phyloP scores from a whole-genome alignment of 2,797 vertebrate species.

The Triplophysa yarkandensis region DNA sequence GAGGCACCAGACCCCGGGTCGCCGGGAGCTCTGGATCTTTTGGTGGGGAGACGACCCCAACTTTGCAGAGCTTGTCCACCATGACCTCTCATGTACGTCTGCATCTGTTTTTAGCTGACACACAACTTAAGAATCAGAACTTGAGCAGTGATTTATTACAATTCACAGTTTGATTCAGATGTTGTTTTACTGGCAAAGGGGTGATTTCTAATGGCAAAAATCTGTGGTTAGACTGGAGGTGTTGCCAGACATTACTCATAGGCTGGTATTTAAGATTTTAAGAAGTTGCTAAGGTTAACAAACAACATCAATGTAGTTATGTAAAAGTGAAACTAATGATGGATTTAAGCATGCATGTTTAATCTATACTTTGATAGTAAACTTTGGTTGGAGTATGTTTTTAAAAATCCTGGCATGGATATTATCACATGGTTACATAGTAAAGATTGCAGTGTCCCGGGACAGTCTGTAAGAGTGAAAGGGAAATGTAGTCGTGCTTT shows the following conservation, averaged over 20 bases:
- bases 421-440: background rate
- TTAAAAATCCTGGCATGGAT: background rate
- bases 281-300: slow-evolving; percentile 16
- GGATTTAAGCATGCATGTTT: background rate
- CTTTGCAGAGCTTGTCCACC: slow-evolving; percentile 96
- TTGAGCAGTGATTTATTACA: background rate
- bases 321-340: background rate
- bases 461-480: background rate
- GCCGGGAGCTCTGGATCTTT: slow-evolving; percentile 97
- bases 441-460: background rate
- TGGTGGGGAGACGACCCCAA: slow-evolving; percentile 99
- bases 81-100: slow-evolving; percentile 91
- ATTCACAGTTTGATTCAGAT: background rate
- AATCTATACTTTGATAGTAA: too few species aligned
- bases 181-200: background rate
- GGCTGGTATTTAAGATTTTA: background rate
- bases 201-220: background rate
- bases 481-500: background rate
- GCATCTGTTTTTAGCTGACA: background rate
- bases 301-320: slow-evolving; percentile 13
- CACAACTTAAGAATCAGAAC: background rate
- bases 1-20: slow-evolving; percentile 92
- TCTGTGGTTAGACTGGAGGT: slow-evolving; percentile 20
- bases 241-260: slow-evolving; percentile 15
- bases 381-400: too few species aligned